Evolutionary conservation across 2,888 invertebrate genomes (phyloP).

Genomic region (Spodoptera littoralis): DNA sequence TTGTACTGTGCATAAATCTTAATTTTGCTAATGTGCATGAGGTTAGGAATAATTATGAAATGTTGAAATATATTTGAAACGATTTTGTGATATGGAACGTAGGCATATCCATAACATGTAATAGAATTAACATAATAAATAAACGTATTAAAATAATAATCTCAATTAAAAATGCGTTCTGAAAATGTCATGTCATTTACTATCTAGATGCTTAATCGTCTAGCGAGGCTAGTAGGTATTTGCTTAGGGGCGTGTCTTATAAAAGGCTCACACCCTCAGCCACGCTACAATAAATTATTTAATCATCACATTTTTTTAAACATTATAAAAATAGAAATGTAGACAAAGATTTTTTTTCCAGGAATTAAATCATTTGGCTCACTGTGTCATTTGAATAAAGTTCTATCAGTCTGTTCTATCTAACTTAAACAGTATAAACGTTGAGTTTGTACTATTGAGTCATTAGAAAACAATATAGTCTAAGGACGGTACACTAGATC

Average conservation of each 20-base stretch:
- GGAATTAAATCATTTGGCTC: background rate
- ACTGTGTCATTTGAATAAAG: slow-evolving; percentile 12
- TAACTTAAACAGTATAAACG: slow-evolving; percentile 31
- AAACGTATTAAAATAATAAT: no score
- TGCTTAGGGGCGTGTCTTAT: background rate
- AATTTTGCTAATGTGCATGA: slow-evolving; percentile 74
- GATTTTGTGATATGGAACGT: slow-evolving; percentile 9
- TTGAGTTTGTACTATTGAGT: slow-evolving; percentile 71
- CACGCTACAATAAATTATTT: no score
- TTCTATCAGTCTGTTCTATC: background rate
- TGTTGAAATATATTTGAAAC: slow-evolving; percentile 32
- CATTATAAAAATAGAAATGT: no score
- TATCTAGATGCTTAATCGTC: no score
- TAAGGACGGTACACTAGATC: slow-evolving; percentile 69
- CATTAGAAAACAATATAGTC: slow-evolving; percentile 85
- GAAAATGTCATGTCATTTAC: no score
- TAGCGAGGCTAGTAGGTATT: background rate
- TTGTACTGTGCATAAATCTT: slow-evolving; percentile 78
- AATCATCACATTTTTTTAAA: no score
- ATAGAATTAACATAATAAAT: no score
- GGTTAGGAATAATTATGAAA: slow-evolving; percentile 51
- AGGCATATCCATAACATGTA: no score
- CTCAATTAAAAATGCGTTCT: no score
- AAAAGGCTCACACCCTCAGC: background rate
- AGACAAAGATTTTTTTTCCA: background rate